Base-by-base conservation (phyloP, 1,140 invertebrate genomes). In the Microplitis mediator region DNA sequence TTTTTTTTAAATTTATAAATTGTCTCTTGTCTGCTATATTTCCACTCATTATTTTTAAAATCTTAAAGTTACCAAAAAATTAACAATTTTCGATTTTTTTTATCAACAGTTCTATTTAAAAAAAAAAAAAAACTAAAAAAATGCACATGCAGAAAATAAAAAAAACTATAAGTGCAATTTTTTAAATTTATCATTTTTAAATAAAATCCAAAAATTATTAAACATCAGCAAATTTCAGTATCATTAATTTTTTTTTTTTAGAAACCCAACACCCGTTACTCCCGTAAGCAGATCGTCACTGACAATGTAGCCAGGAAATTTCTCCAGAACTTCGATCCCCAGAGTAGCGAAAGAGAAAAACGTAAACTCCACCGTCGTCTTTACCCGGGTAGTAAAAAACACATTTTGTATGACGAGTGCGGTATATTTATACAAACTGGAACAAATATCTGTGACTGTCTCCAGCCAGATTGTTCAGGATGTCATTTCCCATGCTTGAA, bases 401-500 rank as follows among this genome's bases (percentile, higher is more conserved):
- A 80, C 3, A 69, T 61, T 32, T 11, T 85, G 5, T 87, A 87
- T 56, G 82, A 86, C 23, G 85, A 87, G 75, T 87, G 74, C 74
- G 87, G 82, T 74, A 86, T 74, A 54, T 85, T 65, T 71, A 88
- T 75, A 34, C 88, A 68, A 52, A 90, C 90, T 32, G 90, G 90
- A 4, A 83, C 87, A 61, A 92, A 95, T 85, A 74, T 95, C 1
- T 96, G 95, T 79, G 95, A 96, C 82, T 96, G 95, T 80, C 82
- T 95, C 23, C 89, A 90, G 67, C 80, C 86, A 56, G 84, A 86
- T 5, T 96, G 95, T 78, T 84, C 89, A 2, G 95, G 95, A 1
- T 96, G 95, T 85, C 93, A 94, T 81, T 93, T 93, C 82, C 91
- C 92, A 1, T 96, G 94, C 81, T 78, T 87, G 1, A 94, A 93